phyloP scores from a whole-genome alignment of 2,888 invertebrate genomes.

The Drosophila emarginata region DNA sequence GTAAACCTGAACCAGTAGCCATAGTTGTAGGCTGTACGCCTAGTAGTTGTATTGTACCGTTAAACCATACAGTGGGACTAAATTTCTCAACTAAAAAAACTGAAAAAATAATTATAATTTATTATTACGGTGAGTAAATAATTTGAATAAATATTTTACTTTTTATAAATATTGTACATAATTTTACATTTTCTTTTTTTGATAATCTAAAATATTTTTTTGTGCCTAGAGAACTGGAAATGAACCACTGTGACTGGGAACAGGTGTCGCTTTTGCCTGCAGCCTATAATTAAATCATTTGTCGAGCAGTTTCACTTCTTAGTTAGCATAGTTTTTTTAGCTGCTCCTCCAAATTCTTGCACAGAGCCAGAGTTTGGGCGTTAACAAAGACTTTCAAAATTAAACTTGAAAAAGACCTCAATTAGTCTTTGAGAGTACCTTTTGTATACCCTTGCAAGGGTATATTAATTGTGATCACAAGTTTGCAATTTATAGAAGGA shows the following conservation, averaged over 20 bases:
- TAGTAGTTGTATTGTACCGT: conserved; percentile 36
- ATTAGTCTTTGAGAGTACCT: conserved; percentile 26
- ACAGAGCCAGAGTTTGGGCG: conserved; percentile 8
- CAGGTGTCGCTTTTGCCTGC: conserved; percentile 25
- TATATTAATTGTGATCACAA: no score
- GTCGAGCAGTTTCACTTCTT: conserved; percentile 35
- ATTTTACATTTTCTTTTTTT: no score
- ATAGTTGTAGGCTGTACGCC: conserved; percentile 66
- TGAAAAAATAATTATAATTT: no score
- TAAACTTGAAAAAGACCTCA: conserved; percentile 35
- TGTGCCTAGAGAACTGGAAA: not conserved
- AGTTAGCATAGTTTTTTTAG: conserved; percentile 36
- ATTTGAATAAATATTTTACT: no score
- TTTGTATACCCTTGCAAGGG: no score
- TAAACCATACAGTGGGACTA: conserved; percentile 30
- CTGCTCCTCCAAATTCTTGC: not conserved
- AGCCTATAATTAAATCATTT: conserved; percentile 64
- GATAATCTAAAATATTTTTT: no score
- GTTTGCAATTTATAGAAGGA: no score
- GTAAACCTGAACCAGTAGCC: not conserved
- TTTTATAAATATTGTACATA: no score
- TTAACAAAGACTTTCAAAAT: conserved; percentile 40
- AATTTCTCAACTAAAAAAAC: no score
- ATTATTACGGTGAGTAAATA: no score
- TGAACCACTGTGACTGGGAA: conserved; percentile 39